A percentile compares a stretch with the other conserved stretches of the same genome.
Conservation (phyloP, 2,888 invertebrate species). For the Metallyticus violacea region DNA sequence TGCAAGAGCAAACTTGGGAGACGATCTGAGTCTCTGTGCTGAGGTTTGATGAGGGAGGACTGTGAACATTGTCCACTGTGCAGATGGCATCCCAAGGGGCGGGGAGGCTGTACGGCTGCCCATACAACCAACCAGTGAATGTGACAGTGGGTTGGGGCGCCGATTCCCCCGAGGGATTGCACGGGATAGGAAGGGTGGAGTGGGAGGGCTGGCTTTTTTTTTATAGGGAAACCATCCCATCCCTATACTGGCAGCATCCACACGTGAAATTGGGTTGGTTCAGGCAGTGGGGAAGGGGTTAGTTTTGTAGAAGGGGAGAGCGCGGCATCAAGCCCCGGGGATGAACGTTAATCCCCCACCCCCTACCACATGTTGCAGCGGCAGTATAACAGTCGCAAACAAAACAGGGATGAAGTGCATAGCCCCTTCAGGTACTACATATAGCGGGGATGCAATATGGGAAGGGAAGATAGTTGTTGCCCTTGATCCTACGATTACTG, state of each 20-base stretch:
- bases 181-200: not conserved
- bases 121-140: conserved; percentile 14
- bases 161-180: conserved; percentile 4
- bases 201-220: not conserved
- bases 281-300: conserved; percentile 2
- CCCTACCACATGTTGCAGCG: conserved; percentile 7
- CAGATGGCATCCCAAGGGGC: conserved; percentile 28
- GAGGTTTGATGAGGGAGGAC: not conserved
- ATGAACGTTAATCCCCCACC: conserved; percentile 8
- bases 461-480: not conserved
- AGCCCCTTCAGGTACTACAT: not conserved
- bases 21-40: not conserved
- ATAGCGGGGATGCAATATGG: not conserved
- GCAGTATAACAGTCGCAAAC: not conserved
- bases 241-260: conserved; percentile 13
- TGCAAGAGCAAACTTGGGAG: not conserved
- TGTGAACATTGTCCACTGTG: conserved; percentile 27
- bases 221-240: not conserved
- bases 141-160: conserved; percentile 21
- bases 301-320: not conserved
- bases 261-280: conserved; percentile 28
- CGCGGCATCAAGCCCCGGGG: conserved; percentile 1
- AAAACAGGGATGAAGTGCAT: not conserved
- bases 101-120: not conserved
- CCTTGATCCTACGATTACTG: no score